Evolutionary conservation across 1,140 invertebrate genomes (phyloP), one percentile per base, ranked within the genome.

Genomic region (Drosophila takahashii): DNA sequence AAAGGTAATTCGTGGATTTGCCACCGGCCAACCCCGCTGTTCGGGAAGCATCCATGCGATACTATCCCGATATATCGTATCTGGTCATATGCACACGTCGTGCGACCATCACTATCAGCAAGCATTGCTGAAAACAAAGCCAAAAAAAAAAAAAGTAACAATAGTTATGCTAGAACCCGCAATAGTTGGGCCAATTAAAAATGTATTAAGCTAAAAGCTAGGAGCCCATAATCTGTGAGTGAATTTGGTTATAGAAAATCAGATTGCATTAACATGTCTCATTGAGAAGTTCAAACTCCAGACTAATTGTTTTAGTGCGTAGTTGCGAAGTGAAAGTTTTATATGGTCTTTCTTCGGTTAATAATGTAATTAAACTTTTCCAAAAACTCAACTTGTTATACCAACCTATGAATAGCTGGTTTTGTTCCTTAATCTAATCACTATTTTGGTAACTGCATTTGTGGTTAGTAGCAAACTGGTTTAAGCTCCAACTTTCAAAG

Each of bases 121-220:
- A 22, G 22, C 22, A 22, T 22, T 22, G 22, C 22, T 22, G 22
- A 22, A 22, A 22, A 22, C 22, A 22, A 22, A 22, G 22, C 22
- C 22, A 22, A 22, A 22, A 22, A 22, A 22, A 22, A 22, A 22
- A 22, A n/a, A n/a, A n/a, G n/a, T n/a, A n/a, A n/a, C n/a, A n/a
- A n/a, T 59, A 41, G 52, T 59, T 6, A 62, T 59, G 59, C 29
- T 41, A 32, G 36, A 41, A 9, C 52, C 59, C 59, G 59, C 59
- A 15, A n/a, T 61, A 22, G 27, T 11, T 42, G 16, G 27, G 16
- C 36, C 36, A 32, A 41, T 42, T 62, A 62, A 41, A 32, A 41
- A 62, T 62, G 59, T 41, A 42, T 42, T 62, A 32, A 41, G 9
- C n/a, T 59, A n/a, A 18, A 39, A n/a, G 4, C 6, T 1, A 11